Base-by-base conservation (phyloP, 2,113 vertebrate species). In the Ariopsis seemanni region DNA sequence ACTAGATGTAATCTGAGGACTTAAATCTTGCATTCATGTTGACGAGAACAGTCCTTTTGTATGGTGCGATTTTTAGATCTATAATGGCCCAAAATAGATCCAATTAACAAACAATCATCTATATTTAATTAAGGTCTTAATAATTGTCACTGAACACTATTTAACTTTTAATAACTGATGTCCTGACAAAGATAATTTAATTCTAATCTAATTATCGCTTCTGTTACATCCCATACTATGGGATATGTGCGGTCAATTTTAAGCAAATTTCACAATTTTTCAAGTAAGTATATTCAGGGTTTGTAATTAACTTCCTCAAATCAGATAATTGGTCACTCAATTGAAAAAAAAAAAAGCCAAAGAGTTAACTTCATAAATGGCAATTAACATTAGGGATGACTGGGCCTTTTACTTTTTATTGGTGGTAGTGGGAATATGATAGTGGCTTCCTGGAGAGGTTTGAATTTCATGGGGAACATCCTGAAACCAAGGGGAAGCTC, bases 281-380 rank as follows among this genome's bases (percentile, higher is more conserved):
- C 90, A 86, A 92, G 87, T 85, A 90, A 92, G 87, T 92, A 88
- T 91, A 88, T 90, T 87, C 22, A 86, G 74, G 83, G 89, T 90
- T 86, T 74, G 87, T 94, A 94, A 94, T 94, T 94, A 93, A 93
- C 89, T 91, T 80, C 71, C 65, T 90, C 90, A 81, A 93, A 95
- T 95, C 90, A 93, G 92, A 95, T 94, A 91, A 94, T 92, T 93
- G 92, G 83, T 90, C 91, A 89, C 82, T 90, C 89, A 90, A 82
- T 42, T 93, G 91, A 92, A 94, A 94, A 93, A 93, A 92, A 93
- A 94, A 30, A 30, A 30, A 30, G 80, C 85, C 34, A 34, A 34
- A 42, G 2, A 42, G 87, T 93, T 92, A 91, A 91, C 92, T 93
- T 93, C 88, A 90, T 91, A 91, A 90, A 92, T 91, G 88, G 82